These are phyloP conservation scores for Bufo bufo DNA, from an alignment of 2,113 vertebrate genomes.

Conservation along the genomic window DNA sequence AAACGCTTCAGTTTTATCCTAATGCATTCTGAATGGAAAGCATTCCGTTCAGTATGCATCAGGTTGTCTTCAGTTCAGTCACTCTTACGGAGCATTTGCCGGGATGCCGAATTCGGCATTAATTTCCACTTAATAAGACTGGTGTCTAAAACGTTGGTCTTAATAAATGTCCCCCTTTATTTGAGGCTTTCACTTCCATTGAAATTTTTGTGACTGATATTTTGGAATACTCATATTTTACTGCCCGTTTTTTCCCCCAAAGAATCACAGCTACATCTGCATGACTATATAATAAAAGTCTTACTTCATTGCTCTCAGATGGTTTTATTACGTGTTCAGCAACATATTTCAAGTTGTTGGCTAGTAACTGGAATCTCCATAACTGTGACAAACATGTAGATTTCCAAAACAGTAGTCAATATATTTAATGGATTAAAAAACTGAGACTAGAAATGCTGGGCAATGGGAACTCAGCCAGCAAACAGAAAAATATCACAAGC, in stretches of 20 bases:
- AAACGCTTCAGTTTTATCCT: too few species aligned
- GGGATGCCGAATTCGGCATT: too few species aligned
- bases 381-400: slow-evolving; percentile 1
- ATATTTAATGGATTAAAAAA: slow-evolving; percentile 13
- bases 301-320: background rate
- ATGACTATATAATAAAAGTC: background rate
- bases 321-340: background rate
- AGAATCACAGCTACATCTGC: background rate
- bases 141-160: too few species aligned
- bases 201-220: background rate
- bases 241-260: too few species aligned
- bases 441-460: background rate
- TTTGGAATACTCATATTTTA: background rate
- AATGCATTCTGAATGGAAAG: too few species aligned
- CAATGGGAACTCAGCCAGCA: slow-evolving; percentile 19
- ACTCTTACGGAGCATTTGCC: too few species aligned
- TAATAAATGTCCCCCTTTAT: too few species aligned
- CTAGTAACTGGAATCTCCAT: background rate
- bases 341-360: background rate
- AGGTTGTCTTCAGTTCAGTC: too few species aligned
- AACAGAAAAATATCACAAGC: slow-evolving; percentile 1
- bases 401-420: slow-evolving; percentile 41
- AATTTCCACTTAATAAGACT: too few species aligned
- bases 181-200: too few species aligned
- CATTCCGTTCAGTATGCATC: too few species aligned